phyloP scores from a whole-genome alignment of 2,797 vertebrate genomes.

The Babyrousa celebensis region DNA sequence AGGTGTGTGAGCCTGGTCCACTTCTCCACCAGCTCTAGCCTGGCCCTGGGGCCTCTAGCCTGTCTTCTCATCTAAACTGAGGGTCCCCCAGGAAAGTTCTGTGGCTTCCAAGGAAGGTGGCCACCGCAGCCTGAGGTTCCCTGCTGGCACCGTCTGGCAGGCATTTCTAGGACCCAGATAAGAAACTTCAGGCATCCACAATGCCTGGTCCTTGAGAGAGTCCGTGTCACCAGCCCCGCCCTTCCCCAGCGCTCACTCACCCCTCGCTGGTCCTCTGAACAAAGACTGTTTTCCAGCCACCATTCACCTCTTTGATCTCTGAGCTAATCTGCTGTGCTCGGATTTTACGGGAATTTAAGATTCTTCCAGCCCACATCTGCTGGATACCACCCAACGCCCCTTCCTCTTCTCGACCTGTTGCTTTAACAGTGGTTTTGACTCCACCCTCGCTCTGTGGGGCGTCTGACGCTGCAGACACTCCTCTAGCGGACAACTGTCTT shows the following conservation, averaged over 20 bases:
- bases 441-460: background rate
- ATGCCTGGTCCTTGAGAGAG: background rate
- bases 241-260: background rate
- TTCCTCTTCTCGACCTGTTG: too few relatives aligned
- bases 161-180: background rate
- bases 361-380: too few relatives aligned
- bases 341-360: background rate
- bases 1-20: accelerated
- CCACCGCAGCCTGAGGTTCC: background rate
- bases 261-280: background rate
- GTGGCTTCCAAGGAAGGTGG: background rate
- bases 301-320: background rate
- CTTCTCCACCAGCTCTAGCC: background rate
- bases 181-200: too few relatives aligned
- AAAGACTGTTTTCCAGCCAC: background rate
- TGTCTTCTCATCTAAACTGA: background rate
- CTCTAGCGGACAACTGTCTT: background rate
- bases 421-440: background rate
- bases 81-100: background rate
- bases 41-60: too few relatives aligned
- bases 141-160: accelerated
- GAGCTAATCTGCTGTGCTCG: background rate
- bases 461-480: accelerated
- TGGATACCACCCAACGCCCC: background rate
- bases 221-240: background rate